Evolutionary conservation across 1,140 invertebrate species (phyloP), one percentile per base, ranked within the genome.

Genomic region (Delia radicum): DNA sequence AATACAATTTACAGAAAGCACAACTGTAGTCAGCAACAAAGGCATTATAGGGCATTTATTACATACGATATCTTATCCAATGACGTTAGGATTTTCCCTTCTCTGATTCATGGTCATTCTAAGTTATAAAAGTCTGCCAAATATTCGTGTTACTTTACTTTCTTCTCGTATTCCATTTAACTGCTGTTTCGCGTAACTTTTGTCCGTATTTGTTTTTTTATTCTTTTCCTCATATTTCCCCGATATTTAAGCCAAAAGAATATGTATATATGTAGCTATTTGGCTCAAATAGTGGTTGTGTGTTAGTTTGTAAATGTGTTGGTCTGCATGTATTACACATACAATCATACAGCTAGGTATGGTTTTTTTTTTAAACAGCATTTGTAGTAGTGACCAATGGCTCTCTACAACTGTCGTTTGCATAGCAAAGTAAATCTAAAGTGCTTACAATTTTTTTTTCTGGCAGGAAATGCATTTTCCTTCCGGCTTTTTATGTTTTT

Each of bases 391-490:
- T 55, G 48, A 55, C 48, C 48, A 55, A 55, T 55, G 48, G 48
- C 48, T 55, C 48, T 55, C 48, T 55, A 21, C 48, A 55, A 55
- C n/a, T 55, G 48, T 55, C 48, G 48, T 55, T 55, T 55, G 48
- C 48, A 55, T 55, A 55, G 48, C 24, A 55, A 55, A 55, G 48
- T 55, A 55, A 55, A 55, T 55, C 48, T 55, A 55, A 55, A 55
- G 48, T 55, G 48, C 48, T 55, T 55, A 55, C 18, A 55, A 55
- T 21, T 21, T 55, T 55, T 55, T 24, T 21, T 55, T 55, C 48
- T 55, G 48, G 48, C 48, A 55, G 48, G 48, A 55, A 55, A 55
- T 55, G 48, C 48, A 55, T 55, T 55, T 55, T 18, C 18, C 48
- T 55, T 55, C 48, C 48, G 48, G 48, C 48, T 55, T 55, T 55